A percentile compares a stretch with the other conserved stretches of the same genome.
Evolutionary conservation across 2,888 invertebrate species (phyloP).

Genomic region (Ophonus ardosiacus): DNA sequence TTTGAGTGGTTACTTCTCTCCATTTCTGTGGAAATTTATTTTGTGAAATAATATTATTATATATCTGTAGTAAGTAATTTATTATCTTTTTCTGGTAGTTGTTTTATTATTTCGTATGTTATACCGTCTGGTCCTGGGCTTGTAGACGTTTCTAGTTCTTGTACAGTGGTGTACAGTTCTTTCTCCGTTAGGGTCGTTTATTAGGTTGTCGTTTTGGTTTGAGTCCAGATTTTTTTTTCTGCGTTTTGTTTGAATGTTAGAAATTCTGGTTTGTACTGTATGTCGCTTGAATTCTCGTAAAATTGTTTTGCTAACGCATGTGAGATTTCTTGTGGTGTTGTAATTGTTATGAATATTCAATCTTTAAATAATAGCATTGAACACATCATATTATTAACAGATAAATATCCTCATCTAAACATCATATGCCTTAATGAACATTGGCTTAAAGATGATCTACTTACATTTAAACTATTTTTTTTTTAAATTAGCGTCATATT

Average conservation of each 20-base stretch:
- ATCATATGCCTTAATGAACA: no score
- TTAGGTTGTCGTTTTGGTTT: not conserved
- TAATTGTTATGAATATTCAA: not conserved
- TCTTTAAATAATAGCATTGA: no score
- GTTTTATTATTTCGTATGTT: not conserved
- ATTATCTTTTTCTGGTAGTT: not conserved
- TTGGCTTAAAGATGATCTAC: no score
- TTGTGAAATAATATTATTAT: not conserved
- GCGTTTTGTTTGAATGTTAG: not conserved
- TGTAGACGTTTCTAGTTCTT: slow-evolving; percentile 5
- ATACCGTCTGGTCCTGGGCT: not conserved
- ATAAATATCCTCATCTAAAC: no score
- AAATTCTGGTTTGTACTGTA: not conserved
- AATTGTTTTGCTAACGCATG: not conserved
- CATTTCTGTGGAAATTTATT: not conserved
- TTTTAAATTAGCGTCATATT: no score
- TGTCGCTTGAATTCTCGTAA: not conserved
- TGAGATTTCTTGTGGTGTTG: not conserved
- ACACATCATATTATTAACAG: no score
- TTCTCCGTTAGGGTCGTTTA: not conserved
- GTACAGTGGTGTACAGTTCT: not conserved
- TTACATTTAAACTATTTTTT: no score
- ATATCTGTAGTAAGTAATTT: not conserved
- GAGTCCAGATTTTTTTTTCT: not conserved
- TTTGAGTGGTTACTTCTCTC: slow-evolving; percentile 17